Conservation (phyloP, 2,888 invertebrate genomes). For the Meteorus cinctellus region DNA sequence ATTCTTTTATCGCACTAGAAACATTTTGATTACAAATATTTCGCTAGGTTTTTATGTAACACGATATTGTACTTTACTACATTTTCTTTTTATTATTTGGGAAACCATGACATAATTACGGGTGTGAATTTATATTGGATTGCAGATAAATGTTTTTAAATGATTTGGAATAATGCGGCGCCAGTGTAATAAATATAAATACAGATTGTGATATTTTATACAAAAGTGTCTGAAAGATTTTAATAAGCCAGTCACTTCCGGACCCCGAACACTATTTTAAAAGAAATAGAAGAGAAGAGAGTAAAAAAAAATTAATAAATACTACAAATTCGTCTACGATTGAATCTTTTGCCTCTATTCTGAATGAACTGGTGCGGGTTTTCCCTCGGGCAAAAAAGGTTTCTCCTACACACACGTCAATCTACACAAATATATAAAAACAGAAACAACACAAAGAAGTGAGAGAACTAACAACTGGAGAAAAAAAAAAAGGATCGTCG, state of each 20-base stretch:
- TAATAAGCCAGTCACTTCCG: conserved; percentile 2
- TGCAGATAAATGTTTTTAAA: no score
- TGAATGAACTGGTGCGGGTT: neutral
- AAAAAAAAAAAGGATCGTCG: conserved; percentile 12
- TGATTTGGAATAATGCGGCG: no score
- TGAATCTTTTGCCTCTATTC: neutral
- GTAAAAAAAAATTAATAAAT: neutral
- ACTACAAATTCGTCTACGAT: neutral
- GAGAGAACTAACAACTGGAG: neutral
- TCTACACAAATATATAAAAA: neutral
- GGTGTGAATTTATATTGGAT: no score
- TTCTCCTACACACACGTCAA: neutral
- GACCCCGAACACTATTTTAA: neutral
- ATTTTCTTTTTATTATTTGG: no score
- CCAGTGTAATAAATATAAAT: no score
- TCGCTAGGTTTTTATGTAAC: no score
- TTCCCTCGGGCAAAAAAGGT: neutral
- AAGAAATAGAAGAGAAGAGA: neutral
- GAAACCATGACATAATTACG: no score
- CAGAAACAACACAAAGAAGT: conserved; percentile 1
- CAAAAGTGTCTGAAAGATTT: neutral
- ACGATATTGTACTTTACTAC: no score
- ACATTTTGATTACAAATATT: no score
- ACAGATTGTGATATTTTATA: neutral
- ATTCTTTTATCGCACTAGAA: no score